Conservation (phyloP, 2,113 vertebrate genomes). For the Xiphorhynchus elegans region DNA sequence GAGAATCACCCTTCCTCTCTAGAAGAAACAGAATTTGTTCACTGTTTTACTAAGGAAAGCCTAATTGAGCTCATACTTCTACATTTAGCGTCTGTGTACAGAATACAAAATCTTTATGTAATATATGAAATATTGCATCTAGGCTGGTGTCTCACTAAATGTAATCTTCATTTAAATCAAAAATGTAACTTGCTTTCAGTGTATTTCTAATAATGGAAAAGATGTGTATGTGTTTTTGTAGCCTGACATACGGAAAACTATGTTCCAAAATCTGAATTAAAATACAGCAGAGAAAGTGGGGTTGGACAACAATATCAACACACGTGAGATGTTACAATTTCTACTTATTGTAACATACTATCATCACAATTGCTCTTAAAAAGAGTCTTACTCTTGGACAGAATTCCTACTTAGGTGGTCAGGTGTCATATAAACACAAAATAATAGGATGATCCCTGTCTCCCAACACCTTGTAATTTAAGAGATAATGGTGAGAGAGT, state of each 20-base stretch:
- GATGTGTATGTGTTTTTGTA: background rate
- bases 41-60: background rate
- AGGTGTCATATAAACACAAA: background rate
- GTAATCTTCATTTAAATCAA: background rate
- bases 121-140: background rate
- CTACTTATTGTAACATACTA: background rate
- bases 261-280: background rate
- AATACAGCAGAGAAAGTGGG: background rate
- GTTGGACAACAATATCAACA: background rate
- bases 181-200: background rate
- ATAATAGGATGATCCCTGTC: background rate
- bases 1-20: background rate
- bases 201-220: background rate
- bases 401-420: background rate
- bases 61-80: background rate
- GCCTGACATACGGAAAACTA: background rate
- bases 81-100: background rate
- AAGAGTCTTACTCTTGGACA: background rate
- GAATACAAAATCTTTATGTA: background rate
- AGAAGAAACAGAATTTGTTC: background rate
- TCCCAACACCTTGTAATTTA: background rate
- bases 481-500: background rate
- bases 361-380: background rate
- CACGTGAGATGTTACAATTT: background rate
- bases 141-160: background rate